Conservation (phyloP, 2,113 vertebrate genomes). For the Cottus gobio region DNA sequence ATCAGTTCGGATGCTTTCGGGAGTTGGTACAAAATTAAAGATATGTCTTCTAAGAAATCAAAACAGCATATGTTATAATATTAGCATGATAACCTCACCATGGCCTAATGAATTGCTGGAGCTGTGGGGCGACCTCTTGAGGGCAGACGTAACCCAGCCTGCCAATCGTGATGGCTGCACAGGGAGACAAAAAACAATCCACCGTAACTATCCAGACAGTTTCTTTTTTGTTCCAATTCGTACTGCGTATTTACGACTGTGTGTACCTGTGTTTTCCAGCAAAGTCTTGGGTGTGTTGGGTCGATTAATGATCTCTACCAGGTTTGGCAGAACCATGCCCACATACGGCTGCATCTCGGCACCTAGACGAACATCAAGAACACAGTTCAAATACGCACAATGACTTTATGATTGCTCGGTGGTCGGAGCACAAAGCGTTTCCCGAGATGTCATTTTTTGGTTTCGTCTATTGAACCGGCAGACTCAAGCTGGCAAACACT, state of each 20-base stretch:
- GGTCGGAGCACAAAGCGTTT: background rate
- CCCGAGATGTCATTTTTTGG: background rate
- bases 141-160: constrained; percentile 95
- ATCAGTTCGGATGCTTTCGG: background rate
- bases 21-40: background rate
- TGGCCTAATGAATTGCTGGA: constrained; percentile 95
- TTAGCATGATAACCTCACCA: constrained; percentile 82
- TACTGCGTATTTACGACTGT: too few relatives aligned
- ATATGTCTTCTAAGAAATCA: background rate
- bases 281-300: constrained; percentile 96
- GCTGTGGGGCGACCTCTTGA: constrained; percentile 94
- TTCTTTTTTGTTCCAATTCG: too few relatives aligned
- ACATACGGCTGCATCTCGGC: constrained; percentile 97
- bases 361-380: constrained; percentile 75
- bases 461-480: background rate
- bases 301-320: constrained; percentile 96
- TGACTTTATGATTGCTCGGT: background rate
- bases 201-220: rapidly evolving
- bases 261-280: constrained; percentile 93
- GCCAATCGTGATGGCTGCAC: constrained; percentile 93
- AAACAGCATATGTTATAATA: background rate
- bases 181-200: background rate
- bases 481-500: background rate
- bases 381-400: background rate
- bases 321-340: constrained; percentile 90